Evolutionary conservation across 2,797 vertebrate genomes (phyloP).

Genomic region (Macrochelys suwanniensis): DNA sequence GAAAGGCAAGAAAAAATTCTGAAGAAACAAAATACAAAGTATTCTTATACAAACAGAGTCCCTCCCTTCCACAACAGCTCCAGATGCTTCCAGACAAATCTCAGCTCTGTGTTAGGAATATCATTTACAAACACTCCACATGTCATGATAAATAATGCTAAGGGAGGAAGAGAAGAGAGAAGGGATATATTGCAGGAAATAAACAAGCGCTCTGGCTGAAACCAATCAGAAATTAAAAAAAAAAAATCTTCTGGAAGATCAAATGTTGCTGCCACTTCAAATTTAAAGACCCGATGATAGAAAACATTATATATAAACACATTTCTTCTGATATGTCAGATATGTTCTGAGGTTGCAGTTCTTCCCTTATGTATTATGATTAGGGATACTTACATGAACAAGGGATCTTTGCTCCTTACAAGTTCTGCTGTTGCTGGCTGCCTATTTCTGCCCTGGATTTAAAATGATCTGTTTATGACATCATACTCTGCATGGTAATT

Average conservation of each 20-base stretch:
- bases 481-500: not conserved
- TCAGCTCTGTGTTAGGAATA: not conserved
- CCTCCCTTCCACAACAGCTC: not conserved
- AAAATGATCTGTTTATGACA: not conserved
- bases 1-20: not conserved
- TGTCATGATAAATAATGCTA: not conserved
- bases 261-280: not conserved
- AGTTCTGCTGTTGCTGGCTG: not conserved
- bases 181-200: not conserved
- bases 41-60: not conserved
- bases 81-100: not conserved
- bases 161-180: not conserved
- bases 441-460: not conserved
- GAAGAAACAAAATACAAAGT: not conserved
- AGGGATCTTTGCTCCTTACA: not conserved
- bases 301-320: not conserved
- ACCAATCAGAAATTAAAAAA: not conserved
- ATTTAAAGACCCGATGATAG: not conserved
- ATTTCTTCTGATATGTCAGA: not conserved
- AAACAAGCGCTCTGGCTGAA: not conserved
- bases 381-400: not conserved
- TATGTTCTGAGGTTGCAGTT: not conserved
- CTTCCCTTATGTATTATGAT: not conserved
- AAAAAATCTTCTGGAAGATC: not conserved
- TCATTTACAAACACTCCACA: not conserved